Base-by-base conservation (phyloP, 2,888 invertebrate species). In the Hetaerina titia region DNA sequence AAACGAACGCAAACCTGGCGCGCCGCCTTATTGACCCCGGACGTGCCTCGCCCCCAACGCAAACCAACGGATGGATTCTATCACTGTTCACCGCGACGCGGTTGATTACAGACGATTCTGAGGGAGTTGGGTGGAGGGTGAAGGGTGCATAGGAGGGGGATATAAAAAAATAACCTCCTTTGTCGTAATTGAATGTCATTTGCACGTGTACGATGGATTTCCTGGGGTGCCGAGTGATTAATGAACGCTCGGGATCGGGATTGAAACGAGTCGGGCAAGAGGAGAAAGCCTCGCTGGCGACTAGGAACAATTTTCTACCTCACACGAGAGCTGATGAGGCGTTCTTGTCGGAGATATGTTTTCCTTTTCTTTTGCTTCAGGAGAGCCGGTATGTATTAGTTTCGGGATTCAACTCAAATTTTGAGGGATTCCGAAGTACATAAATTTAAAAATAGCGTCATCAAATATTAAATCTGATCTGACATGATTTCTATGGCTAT, bases 151-250 rank as follows among this genome's bases (percentile, higher is more conserved):
- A n/a, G 69, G 11, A n/a, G 69, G 6, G n/a, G 2, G n/a, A 81
- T 13, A 81, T 11, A 31, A 31, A n/a, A 11, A 11, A 31, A 25
- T 11, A 81, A 96, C 96, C 94, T 96, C 96, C 97, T 95, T 97
- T 97, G 89, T 97, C 96, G 19, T 97, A 97, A 25, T 96, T 97
- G 95, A 96, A 97, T 87, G 97, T 97, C 95, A 13, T 31, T 81
- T 31, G 81, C 81, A 81, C 81, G 31, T 31, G 81, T 7, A 25
- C 69, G 69, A 69, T 69, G 69, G 69, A n/a, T n/a, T n/a, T 8
- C 69, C 9, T 2, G 25, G 81, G 69, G 69, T 69, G 19, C 69
- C 69, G n/a, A n/a, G 25, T 81, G 81, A 81, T 81, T 81, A 81
- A 81, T 81, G 81, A 81, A 31, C 11, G 31, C 7, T 13, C 25